Evolutionary conservation across 2,888 invertebrate genomes (phyloP).

Genomic region (Napeogenes sylphis): DNA sequence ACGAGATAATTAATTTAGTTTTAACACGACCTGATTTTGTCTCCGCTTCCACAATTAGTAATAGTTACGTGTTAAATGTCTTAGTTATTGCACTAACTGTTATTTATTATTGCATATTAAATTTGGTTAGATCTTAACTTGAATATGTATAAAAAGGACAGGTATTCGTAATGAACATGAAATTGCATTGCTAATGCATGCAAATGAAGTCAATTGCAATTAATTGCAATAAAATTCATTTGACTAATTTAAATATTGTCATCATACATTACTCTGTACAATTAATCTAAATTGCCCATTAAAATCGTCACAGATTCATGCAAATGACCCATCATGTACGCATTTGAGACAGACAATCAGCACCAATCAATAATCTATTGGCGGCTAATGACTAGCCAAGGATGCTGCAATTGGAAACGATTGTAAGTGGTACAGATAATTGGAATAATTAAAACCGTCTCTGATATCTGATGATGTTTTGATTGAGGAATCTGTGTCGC

Average conservation of each 20-base stretch:
- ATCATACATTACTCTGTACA: conserved; percentile 48
- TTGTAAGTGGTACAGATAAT: conserved; percentile 65
- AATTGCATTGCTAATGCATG: too few species aligned
- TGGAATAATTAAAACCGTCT: conserved; percentile 63
- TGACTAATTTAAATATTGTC: background rate
- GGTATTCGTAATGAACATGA: too few species aligned
- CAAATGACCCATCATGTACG: conserved; percentile 58
- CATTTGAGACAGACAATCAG: conserved; percentile 65
- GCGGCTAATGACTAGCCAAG: conserved; percentile 74
- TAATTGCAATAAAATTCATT: too few species aligned
- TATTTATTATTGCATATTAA: conserved; percentile 7
- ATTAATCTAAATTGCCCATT: conserved; percentile 66
- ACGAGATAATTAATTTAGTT: conserved; percentile 49
- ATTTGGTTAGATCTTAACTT: background rate
- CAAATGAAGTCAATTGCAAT: too few species aligned
- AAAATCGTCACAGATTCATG: conserved; percentile 69
- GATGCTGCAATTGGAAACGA: conserved; percentile 46
- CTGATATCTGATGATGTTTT: conserved; percentile 29
- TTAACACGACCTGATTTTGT: conserved; percentile 34
- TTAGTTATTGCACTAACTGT: conserved; percentile 2
- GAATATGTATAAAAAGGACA: background rate
- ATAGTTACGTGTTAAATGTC: background rate
- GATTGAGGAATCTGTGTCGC: conserved; percentile 29
- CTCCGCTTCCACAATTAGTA: background rate
- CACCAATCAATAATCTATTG: conserved; percentile 78